Conservation (phyloP, 2,888 invertebrate genomes). For the Euzophera pinguis region DNA sequence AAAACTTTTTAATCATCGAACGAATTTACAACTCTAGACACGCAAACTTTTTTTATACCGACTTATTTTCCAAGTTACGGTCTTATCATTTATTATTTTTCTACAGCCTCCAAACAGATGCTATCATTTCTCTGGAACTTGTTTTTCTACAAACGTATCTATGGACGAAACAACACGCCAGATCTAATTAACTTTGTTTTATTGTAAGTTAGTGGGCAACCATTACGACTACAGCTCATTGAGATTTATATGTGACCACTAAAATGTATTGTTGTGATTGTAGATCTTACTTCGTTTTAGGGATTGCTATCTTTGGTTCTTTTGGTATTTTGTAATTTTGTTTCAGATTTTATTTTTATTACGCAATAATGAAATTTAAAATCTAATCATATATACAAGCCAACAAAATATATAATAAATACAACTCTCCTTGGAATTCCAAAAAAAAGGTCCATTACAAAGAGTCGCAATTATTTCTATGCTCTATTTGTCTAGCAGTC, state of each 20-base stretch:
- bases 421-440: too few species aligned
- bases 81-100: neutral
- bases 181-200: constrained; percentile 57
- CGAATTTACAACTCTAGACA: too few species aligned
- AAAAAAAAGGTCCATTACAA: too few species aligned
- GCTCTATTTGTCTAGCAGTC: too few species aligned
- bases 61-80: too few species aligned
- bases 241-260: constrained; percentile 45
- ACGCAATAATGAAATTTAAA: too few species aligned
- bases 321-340: neutral
- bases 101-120: neutral
- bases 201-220: constrained; percentile 37
- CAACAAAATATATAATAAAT: too few species aligned
- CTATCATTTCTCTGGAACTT: neutral
- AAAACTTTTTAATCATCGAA: too few species aligned
- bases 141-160: neutral
- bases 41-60: too few species aligned
- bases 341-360: too few species aligned
- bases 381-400: too few species aligned
- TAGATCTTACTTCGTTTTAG: constrained; percentile 4
- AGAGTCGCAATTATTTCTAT: too few species aligned
- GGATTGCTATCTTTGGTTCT: neutral
- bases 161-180: constrained; percentile 39
- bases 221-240: constrained; percentile 38
- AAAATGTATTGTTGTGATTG: constrained; percentile 27